Evolutionary conservation across 2,113 vertebrate species (phyloP), one percentile per base, ranked within the genome.

Genomic region (Tyrannus savana): DNA sequence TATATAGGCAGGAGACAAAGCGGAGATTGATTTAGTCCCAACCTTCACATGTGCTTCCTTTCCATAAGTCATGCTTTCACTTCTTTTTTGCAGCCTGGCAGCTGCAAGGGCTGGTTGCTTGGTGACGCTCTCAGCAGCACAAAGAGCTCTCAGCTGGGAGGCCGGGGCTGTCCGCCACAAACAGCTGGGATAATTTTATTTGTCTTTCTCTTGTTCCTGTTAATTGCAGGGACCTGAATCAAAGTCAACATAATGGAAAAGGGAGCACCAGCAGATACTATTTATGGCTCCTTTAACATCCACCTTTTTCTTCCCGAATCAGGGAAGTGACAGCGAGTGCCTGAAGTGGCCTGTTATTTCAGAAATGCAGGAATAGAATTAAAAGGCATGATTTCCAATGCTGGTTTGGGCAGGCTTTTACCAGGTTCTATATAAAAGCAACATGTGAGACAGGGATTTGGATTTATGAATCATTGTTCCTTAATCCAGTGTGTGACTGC

Each of bases 101-200:
- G 99, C 98, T 99, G 98, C 98, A 95, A 95, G 97, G 97, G 95
- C 97, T 94, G 97, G 99, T 99, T 99, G 99, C 99, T 99, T 99
- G 98, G 99, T 98, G 98, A 99, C 98, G 94, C 97, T 97, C 98
- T 98, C 98, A 92, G 97, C 96, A 98, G 98, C 98, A 99, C 98
- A 99, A 99, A 99, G 98, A 98, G 98, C 98, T 98, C 98, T 98
- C 98, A 98, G 98, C 98, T 98, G 98, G 98, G 98, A 98, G 98
- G 98, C 98, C 97, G 85, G 96, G 98, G 97, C 98, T 98, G 98
- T 97, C 97, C 87, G 97, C 98, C 97, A 93, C 97, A 98, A 98
- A 98, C 98, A 98, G 98, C 98, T 98, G 98, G 98, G 95, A 84
- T 87, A 97, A 97, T 98, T 98, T 95, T 96, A 97, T 98, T 98